phyloP scores from a whole-genome alignment of 2,797 vertebrate species.

The Chelonia mydas region DNA sequence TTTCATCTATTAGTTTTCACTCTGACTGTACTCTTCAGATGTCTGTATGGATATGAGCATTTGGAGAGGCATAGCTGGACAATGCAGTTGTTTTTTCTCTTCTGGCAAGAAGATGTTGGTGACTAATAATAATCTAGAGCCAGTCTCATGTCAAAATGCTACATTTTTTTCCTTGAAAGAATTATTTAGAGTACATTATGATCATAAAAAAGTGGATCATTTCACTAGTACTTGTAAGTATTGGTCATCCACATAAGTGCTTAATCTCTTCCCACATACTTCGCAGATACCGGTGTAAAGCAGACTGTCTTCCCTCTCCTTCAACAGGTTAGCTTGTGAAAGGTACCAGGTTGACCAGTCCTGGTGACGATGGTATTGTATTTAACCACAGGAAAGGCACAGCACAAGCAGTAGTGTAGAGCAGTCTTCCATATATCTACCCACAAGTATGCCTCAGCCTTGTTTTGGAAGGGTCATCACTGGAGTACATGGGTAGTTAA shows the following conservation, averaged over 20 bases:
- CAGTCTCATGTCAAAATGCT: not conserved
- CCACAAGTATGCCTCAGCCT: not conserved
- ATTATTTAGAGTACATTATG: not conserved
- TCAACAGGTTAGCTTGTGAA: not conserved
- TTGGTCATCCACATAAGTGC: not conserved
- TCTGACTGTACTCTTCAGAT: not conserved
- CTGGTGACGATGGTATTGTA: not conserved
- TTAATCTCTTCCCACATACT: not conserved
- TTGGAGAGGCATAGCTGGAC: not conserved
- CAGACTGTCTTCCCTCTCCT: not conserved
- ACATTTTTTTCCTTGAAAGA: constrained; percentile 23
- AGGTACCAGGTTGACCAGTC: not conserved
- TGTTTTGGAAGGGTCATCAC: not conserved
- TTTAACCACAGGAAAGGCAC: fast-evolving
- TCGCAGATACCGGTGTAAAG: not conserved
- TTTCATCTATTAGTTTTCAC: constrained; percentile 20
- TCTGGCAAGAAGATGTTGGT: not conserved
- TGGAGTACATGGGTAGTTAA: not conserved
- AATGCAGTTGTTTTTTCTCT: not conserved
- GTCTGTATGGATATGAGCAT: not conserved
- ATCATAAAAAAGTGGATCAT: constrained; percentile 11
- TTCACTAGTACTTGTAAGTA: not conserved
- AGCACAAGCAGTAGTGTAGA: fast-evolving
- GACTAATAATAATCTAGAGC: not conserved
- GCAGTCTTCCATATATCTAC: not conserved